A percentile compares a stretch with the other conserved stretches of the same genome.
These are phyloP conservation scores for Ceratina japonica DNA, from an alignment of 1,140 invertebrate genomes.

Conservation along the genomic window DNA sequence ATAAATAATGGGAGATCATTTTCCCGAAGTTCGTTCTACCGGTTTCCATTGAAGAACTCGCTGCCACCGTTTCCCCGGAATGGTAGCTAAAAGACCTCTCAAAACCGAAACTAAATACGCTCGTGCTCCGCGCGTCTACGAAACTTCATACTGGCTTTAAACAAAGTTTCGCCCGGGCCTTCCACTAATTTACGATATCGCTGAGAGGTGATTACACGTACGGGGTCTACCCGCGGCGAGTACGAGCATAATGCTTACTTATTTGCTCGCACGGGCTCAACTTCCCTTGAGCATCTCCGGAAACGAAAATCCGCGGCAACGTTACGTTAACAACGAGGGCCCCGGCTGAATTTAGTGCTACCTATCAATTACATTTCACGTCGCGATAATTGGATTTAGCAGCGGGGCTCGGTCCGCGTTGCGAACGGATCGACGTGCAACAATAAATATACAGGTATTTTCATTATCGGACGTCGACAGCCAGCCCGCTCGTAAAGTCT, in stretches of 20 bases:
- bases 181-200: background rate
- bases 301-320: background rate
- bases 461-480: constrained; percentile 61
- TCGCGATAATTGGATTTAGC: constrained; percentile 63
- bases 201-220: background rate
- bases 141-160: background rate
- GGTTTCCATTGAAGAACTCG: background rate
- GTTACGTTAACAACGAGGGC: constrained; percentile 17
- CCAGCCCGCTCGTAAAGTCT: constrained; percentile 57
- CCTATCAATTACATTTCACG: constrained; percentile 45
- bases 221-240: background rate
- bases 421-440: constrained; percentile 39
- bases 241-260: background rate
- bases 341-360: constrained; percentile 42
- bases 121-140: background rate
- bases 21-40: background rate
- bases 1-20: background rate
- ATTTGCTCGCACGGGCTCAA: too few species aligned
- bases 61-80: background rate
- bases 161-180: background rate
- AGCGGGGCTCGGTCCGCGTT: background rate
- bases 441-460: constrained; percentile 64
- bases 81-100: background rate
- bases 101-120: background rate
- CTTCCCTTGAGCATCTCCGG: too few species aligned